Percentiles rank a stretch among this genome's conserved stretches.
Conservation (phyloP, 2,888 invertebrate species). For the Erpobdella octoculata region DNA sequence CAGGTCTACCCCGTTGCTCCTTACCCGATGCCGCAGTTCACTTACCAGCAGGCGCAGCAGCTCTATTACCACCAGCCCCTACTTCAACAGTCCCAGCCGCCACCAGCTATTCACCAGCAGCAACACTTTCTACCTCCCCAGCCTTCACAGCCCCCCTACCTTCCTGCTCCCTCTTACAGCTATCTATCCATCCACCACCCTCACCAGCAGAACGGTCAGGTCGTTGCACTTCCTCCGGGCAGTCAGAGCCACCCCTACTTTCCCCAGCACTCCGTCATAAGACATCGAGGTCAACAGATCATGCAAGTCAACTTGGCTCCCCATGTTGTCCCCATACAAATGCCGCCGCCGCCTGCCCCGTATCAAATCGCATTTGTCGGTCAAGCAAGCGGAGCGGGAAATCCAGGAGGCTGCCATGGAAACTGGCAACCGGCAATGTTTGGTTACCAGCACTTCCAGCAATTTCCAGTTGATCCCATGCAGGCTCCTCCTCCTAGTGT, state of each 20-base stretch:
- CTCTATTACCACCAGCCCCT: no score
- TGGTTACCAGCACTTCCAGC: constrained; percentile 12
- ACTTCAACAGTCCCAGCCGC: background rate
- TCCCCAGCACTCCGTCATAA: constrained; percentile 6
- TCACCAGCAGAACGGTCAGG: background rate
- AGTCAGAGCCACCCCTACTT: constrained; percentile 8
- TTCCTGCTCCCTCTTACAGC: background rate
- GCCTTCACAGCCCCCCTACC: constrained; percentile 14
- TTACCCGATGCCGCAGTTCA: constrained; percentile 35
- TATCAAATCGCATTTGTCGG: constrained; percentile 7
- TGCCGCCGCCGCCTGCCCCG: background rate
- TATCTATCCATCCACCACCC: constrained; percentile 7
- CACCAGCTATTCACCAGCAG: background rate
- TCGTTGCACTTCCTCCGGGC: background rate
- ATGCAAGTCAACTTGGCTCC: constrained; percentile 26
- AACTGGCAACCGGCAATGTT: background rate
- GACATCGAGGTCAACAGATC: constrained; percentile 28
- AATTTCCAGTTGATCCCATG: background rate
- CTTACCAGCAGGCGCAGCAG: background rate
- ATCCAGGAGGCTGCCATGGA: background rate
- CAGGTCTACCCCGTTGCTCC: background rate
- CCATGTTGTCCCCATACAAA: constrained; percentile 6
- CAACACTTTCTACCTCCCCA: background rate
- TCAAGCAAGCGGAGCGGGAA: background rate
- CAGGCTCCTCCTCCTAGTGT: constrained; percentile 3